Base-by-base conservation (phyloP, 2,888 invertebrate species). In the Drosophila merina region DNA sequence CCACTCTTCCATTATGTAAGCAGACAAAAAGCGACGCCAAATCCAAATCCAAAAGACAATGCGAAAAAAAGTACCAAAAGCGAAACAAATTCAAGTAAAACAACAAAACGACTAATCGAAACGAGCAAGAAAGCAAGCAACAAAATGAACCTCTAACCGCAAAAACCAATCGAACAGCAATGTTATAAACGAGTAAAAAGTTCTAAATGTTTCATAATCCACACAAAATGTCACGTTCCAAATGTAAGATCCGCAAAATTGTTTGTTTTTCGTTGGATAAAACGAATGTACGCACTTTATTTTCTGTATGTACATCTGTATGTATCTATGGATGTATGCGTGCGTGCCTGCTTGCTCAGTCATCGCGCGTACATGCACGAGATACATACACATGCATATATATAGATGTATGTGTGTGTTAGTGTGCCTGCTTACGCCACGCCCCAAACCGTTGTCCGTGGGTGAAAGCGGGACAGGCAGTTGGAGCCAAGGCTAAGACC, bases 1-100 rank as follows among this genome's bases (percentile, higher is more conserved):
- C 81, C 79, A 85, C 85, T 57, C 66, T 56, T 64, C 75, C 86
- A 80, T 82, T 82, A 82, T 82, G 82, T 87, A 82, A 82, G 86
- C 80, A 79, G 79, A 79, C 79, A 74, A 79, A 72, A 59, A 70
- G 67, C 79, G 68, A 71, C 45, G 26, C 50, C 8, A 52, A 55
- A 64, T 20, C 14, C 14, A 14, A 14, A 14, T 30, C 49, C 30
- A 60, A 49, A 63, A 59, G 42, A 67, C 69, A 74, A 54, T 71
- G 68, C 63, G 73, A 83, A 71, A 83, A 71, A 49, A 45, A 57
- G 69, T 73, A 25, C 54, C 50, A 69, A 50, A 68, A 69, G 56
- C 64, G 59, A 77, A 59, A 20, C 1, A 78, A 56, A 79, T 70
- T 63, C 80, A 80, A 69, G 73, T 67, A 84, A 80, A 72, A 52